Conservation (phyloP, 1,140 invertebrate species). For the Pogonomyrmex californicus region DNA sequence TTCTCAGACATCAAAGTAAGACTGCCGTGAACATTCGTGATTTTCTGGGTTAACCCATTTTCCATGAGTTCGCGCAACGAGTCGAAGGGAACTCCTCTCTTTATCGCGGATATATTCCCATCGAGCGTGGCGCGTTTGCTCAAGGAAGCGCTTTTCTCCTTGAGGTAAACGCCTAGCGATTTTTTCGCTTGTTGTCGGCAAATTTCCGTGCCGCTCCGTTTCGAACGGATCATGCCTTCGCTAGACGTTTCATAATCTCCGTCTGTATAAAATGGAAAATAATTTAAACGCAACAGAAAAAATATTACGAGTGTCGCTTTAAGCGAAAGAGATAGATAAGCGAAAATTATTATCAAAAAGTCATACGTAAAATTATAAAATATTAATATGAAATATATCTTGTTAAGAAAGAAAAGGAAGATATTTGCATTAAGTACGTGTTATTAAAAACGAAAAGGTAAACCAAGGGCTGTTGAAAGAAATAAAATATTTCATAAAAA, state of each 20-base stretch:
- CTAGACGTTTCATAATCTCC: conserved; percentile 77
- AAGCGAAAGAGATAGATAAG: background rate
- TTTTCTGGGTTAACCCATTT: conserved; percentile 13
- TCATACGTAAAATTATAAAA: background rate
- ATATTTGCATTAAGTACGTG: too few species aligned
- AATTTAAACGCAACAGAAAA: background rate
- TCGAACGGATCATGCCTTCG: conserved; percentile 65
- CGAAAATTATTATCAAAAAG: background rate
- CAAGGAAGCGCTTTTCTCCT: conserved; percentile 13
- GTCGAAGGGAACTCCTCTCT: conserved; percentile 29
- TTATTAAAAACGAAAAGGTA: background rate
- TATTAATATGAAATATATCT: background rate
- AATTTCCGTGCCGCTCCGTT: conserved; percentile 4
- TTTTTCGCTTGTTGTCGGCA: background rate
- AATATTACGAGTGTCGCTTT: background rate
- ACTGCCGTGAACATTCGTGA: background rate
- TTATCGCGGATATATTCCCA: conserved; percentile 1
- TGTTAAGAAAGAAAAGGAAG: background rate
- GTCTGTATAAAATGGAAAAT: conserved; percentile 27
- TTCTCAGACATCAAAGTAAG: background rate
- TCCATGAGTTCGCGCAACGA: background rate
- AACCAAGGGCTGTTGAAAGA: background rate
- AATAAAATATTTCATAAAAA: conserved; percentile 29
- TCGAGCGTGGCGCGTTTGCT: conserved; percentile 9
- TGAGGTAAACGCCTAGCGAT: background rate